Evolutionary conservation across 1,140 invertebrate genomes (phyloP).

Genomic region (Drosophila malerkotliana): DNA sequence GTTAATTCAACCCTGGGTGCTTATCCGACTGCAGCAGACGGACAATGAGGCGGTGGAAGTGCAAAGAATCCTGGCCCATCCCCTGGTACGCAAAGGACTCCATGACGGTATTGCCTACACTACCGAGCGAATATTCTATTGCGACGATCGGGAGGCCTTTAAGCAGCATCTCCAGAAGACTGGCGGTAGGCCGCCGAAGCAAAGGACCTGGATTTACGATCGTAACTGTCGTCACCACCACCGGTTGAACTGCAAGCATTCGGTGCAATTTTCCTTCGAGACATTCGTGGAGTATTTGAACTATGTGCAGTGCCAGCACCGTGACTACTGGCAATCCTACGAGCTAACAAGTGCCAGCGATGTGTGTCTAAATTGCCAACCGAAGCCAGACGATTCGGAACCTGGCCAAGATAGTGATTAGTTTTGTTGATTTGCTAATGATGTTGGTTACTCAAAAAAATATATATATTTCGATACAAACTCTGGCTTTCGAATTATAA

Average conservation of each 20-base stretch:
- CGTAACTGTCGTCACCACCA: constrained; percentile 51
- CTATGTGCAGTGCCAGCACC: constrained; percentile 33
- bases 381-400: background rate
- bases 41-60: constrained; percentile 16
- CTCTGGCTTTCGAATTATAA: background rate
- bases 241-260: constrained; percentile 47
- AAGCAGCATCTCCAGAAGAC: constrained; percentile 26
- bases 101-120: constrained; percentile 63
- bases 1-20: constrained; percentile 54
- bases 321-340: constrained; percentile 48
- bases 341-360: constrained; percentile 25
- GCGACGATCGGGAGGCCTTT: constrained; percentile 45
- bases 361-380: constrained; percentile 22
- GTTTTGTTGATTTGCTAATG: background rate
- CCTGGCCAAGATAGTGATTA: background rate
- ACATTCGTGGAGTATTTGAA: constrained; percentile 47
- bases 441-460: background rate
- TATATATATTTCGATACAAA: constrained; percentile 14
- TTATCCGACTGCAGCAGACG: constrained; percentile 33
- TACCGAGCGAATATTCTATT: constrained; percentile 49
- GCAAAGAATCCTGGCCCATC: constrained; percentile 11
- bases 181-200: constrained; percentile 26
- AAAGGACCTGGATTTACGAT: constrained; percentile 59
- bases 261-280: constrained; percentile 34
- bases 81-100: constrained; percentile 38